Conservation (phyloP, 2,888 invertebrate genomes). For the Pristionchus arcanus region DNA sequence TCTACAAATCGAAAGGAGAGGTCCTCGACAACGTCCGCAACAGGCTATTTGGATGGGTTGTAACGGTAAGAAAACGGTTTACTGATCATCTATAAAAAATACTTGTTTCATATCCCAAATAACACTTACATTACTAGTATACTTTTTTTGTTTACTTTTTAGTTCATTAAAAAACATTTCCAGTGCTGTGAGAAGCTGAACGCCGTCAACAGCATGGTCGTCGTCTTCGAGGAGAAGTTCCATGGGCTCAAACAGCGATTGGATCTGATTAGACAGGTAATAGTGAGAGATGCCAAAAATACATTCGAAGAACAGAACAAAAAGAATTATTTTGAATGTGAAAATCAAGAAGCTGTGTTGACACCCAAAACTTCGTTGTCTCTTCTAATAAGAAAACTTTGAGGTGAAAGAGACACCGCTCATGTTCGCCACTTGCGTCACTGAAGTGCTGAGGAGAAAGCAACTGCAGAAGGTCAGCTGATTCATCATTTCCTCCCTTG, state of each 20-base stretch:
- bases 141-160: too few species aligned
- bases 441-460: slow-evolving; percentile 51
- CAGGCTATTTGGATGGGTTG: slow-evolving; percentile 70
- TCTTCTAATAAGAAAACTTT: background rate
- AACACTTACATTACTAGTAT: too few species aligned
- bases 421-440: slow-evolving; percentile 54
- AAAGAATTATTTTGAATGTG: too few species aligned
- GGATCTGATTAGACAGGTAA: slow-evolving; percentile 66
- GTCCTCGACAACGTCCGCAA: slow-evolving; percentile 68
- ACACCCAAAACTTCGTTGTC: background rate
- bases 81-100: too few species aligned
- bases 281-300: too few species aligned
- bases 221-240: slow-evolving; percentile 72
- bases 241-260: slow-evolving; percentile 64
- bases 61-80: slow-evolving; percentile 59
- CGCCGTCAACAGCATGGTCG: slow-evolving; percentile 65
- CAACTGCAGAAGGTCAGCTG: slow-evolving; percentile 47
- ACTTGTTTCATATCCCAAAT: too few species aligned
- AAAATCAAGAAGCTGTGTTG: too few species aligned
- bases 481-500: background rate
- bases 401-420: slow-evolving; percentile 53
- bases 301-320: too few species aligned
- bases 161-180: too few species aligned
- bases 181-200: slow-evolving; percentile 71
- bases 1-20: slow-evolving; percentile 72